Percentiles rank a stretch among this genome's conserved stretches.
These are phyloP conservation scores for Dicaeum eximium DNA, from an alignment of 2,113 vertebrate species.

Conservation along the genomic window DNA sequence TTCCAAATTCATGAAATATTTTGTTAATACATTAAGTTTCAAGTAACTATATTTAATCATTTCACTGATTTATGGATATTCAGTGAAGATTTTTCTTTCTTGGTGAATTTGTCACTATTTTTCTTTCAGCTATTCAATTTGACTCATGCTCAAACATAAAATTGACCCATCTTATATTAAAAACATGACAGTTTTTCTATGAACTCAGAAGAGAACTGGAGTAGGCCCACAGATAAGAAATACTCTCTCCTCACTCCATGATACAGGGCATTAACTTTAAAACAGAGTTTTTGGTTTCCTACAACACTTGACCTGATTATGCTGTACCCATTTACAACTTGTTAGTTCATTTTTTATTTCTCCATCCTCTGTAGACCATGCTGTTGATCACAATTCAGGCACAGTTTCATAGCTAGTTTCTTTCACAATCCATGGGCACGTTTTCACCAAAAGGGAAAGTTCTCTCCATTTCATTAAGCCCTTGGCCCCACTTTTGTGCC, in stretches of 20 bases:
- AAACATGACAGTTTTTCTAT: background rate
- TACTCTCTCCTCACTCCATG: background rate
- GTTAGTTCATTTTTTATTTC: conserved; percentile 48
- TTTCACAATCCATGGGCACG: conserved; percentile 8
- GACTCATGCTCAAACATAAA: background rate
- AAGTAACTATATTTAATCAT: background rate
- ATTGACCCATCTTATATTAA: background rate
- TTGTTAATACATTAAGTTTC: background rate
- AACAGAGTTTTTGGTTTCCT: background rate
- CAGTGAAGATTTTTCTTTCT: background rate
- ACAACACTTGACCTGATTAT: background rate
- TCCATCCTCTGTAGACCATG: conserved; percentile 1
- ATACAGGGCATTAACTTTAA: background rate
- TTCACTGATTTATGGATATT: background rate
- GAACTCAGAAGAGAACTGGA: background rate
- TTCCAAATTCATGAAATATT: background rate
- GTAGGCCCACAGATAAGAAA: background rate
- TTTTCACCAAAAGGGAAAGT: conserved; percentile 46
- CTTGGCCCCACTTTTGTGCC: background rate
- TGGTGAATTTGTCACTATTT: background rate
- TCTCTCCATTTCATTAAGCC: background rate
- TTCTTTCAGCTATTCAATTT: background rate
- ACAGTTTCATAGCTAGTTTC: conserved; percentile 16
- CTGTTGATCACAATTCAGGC: conserved; percentile 16
- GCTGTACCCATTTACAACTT: conserved; percentile 15